Conservation (phyloP, 2,888 invertebrate species). For the Drosophila fungiperda region DNA sequence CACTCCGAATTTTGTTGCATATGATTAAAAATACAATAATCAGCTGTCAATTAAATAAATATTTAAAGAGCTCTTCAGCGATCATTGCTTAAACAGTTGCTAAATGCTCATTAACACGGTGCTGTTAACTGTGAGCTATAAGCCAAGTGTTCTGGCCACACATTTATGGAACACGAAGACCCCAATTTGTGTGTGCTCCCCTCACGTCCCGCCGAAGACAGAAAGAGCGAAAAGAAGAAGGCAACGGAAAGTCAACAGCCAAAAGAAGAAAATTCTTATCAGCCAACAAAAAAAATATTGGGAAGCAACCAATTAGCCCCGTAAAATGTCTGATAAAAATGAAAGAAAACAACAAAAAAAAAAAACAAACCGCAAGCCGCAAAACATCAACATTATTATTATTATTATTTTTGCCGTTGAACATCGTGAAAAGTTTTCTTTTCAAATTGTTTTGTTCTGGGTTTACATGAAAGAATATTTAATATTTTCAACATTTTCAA, state of each 20-base stretch:
- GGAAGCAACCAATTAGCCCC: conserved; percentile 30
- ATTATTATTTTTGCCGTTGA: neutral
- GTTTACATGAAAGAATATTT: neutral
- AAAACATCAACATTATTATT: conserved; percentile 2
- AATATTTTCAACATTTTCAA: neutral
- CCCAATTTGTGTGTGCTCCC: conserved; percentile 3
- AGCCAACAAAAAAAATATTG: conserved; percentile 8
- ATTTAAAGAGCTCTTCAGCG: conserved; percentile 22
- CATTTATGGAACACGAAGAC: conserved; percentile 27
- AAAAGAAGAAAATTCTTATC: conserved; percentile 11
- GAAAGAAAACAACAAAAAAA: neutral
- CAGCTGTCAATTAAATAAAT: conserved; percentile 28
- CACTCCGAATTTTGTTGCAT: neutral
- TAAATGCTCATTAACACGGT: conserved; percentile 49
- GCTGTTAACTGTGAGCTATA: neutral
- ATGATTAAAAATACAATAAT: neutral
- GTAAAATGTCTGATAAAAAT: conserved; percentile 30
- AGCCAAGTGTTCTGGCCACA: neutral
- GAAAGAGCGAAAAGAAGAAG: conserved; percentile 10
- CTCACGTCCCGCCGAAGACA: neutral
- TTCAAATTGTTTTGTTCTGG: neutral
- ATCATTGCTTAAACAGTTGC: conserved; percentile 29
- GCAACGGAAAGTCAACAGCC: neutral
- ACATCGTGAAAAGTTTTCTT: neutral
- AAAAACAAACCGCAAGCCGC: neutral